Evolutionary conservation across 2,888 invertebrate species (phyloP).

Genomic region (Drosophila trichaetosa): DNA sequence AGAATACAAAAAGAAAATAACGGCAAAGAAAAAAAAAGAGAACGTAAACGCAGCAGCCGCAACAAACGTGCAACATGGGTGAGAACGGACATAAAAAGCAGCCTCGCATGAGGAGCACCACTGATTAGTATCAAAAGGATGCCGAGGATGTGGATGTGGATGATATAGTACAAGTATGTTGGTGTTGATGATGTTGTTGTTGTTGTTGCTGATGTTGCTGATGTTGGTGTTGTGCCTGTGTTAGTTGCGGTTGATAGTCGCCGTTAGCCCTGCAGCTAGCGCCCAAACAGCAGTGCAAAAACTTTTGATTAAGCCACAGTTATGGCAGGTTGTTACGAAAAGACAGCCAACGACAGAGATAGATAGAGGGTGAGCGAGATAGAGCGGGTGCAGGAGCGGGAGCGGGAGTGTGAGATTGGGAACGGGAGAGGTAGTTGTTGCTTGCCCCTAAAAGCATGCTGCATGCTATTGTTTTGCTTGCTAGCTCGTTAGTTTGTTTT

Average conservation of each 20-base stretch:
- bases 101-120: conserved; percentile 60
- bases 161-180: conserved; percentile 28
- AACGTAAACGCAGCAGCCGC: conserved; percentile 47
- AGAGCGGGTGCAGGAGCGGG: neutral
- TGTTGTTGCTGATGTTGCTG: neutral
- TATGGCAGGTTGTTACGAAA: conserved; percentile 75
- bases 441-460: conserved; percentile 51
- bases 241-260: conserved; percentile 60
- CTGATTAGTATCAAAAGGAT: conserved; percentile 74
- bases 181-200: neutral
- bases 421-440: neutral
- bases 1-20: conserved; percentile 4
- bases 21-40: conserved; percentile 10
- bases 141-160: conserved; percentile 43
- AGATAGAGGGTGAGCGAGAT: neutral
- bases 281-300: conserved; percentile 67
- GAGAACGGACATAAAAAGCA: conserved; percentile 57
- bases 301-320: conserved; percentile 84
- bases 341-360: conserved; percentile 18
- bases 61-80: conserved; percentile 58
- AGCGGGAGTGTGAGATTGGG: neutral
- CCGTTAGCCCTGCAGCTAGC: conserved; percentile 65
- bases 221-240: conserved; percentile 20
- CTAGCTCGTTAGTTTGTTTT: conserved; percentile 74
- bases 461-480: conserved; percentile 74